phyloP scores from a whole-genome alignment of 2,888 invertebrate species.

The Eretmocerus hayati region DNA sequence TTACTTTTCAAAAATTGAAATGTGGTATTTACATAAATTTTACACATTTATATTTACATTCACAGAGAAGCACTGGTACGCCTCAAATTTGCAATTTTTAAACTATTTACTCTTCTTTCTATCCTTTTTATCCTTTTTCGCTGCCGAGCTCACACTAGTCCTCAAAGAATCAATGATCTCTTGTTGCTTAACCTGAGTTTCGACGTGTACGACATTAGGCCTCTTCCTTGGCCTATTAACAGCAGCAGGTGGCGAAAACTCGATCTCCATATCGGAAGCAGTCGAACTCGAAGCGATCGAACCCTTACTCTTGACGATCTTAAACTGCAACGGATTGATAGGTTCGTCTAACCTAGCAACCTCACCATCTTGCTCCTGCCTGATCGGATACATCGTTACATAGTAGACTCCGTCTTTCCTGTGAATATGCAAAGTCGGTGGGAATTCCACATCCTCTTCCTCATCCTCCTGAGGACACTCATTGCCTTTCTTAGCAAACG shows the following conservation, averaged over 20 bases:
- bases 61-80: no score
- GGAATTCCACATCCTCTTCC: slow-evolving; percentile 30
- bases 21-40: no score
- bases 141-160: no score
- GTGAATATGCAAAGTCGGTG: slow-evolving; percentile 41
- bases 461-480: slow-evolving; percentile 21
- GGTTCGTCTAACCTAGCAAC: slow-evolving; percentile 32
- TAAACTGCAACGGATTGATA: slow-evolving; percentile 43
- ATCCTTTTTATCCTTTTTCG: background rate
- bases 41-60: no score
- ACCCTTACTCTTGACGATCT: slow-evolving; percentile 38
- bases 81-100: background rate
- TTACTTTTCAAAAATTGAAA: no score
- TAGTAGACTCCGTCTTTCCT: slow-evolving; percentile 42
- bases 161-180: slow-evolving; percentile 40
- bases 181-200: slow-evolving; percentile 41
- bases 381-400: slow-evolving; percentile 46
- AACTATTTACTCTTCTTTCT: background rate
- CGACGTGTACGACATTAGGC: slow-evolving; percentile 40
- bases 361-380: slow-evolving; percentile 29
- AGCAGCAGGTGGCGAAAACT: slow-evolving; percentile 44
- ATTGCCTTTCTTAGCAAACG: slow-evolving; percentile 23
- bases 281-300: slow-evolving; percentile 36
- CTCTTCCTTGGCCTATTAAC: slow-evolving; percentile 36
- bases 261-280: slow-evolving; percentile 45